Conservation (phyloP, 92 coral and sea anemone species). For the Anthopleura xanthogrammica region DNA sequence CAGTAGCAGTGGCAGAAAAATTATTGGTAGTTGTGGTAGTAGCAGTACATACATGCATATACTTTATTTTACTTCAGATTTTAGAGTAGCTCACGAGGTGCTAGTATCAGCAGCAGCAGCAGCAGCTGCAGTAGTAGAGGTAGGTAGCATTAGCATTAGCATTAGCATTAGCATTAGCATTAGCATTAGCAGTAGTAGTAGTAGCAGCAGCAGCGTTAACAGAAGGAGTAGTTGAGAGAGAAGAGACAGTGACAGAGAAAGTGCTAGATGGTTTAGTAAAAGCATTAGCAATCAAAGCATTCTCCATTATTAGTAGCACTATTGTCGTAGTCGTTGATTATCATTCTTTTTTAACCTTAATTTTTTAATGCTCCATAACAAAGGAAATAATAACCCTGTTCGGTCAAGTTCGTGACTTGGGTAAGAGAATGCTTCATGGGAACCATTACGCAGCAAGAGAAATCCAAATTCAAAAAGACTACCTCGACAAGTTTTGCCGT, state of each 20-base stretch:
- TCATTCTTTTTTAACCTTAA: neutral
- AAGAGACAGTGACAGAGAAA: neutral
- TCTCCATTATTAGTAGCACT: too few species aligned
- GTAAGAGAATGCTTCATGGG: conserved; percentile 88
- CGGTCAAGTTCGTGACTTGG: conserved; percentile 82
- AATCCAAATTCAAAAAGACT: conserved; percentile 65
- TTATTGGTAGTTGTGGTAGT: neutral
- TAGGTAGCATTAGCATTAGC: neutral
- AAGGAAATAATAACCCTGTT: conserved; percentile 83
- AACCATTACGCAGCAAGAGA: conserved; percentile 82
- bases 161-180: neutral
- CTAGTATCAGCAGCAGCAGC: neutral
- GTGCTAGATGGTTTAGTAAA: neutral
- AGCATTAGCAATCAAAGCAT: neutral
- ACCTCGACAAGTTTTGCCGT: conserved; percentile 84
- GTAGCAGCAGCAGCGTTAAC: neutral
- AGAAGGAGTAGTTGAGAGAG: neutral
- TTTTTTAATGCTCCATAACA: neutral
- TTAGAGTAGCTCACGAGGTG: neutral
- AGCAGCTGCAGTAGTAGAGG: neutral
- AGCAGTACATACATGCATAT: too few species aligned
- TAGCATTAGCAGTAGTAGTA: neutral
- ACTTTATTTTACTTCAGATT: too few species aligned
- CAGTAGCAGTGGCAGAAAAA: neutral
- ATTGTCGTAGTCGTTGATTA: neutral